Conservation (phyloP, 2,113 vertebrate genomes). For the Scopus umbretta region DNA sequence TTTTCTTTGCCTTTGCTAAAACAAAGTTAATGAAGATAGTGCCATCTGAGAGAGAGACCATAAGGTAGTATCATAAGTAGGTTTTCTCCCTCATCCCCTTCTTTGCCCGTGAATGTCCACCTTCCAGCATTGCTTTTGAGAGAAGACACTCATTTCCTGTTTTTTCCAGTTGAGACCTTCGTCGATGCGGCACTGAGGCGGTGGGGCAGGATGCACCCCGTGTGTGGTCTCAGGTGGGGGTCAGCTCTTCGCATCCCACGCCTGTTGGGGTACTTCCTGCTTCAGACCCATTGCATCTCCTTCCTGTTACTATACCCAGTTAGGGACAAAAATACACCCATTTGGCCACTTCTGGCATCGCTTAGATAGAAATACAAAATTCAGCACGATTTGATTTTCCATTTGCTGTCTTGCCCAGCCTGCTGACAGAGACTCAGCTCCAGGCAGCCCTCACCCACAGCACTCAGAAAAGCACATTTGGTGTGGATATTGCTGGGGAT, state of each 20-base stretch:
- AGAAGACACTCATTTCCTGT: background rate
- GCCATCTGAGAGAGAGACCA: background rate
- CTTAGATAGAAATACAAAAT: background rate
- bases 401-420: background rate
- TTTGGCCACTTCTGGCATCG: background rate
- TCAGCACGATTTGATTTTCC: background rate
- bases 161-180: background rate
- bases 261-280: background rate
- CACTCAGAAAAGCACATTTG: background rate
- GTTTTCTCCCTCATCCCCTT: background rate
- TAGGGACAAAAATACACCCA: background rate
- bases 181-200: fast-evolving
- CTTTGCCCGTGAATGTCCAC: background rate
- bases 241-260: background rate
- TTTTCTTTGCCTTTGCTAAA: background rate
- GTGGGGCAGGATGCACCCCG: background rate
- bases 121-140: background rate
- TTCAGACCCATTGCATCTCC: background rate
- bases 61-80: background rate
- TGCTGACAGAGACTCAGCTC: background rate
- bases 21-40: background rate
- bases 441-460: background rate
- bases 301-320: background rate
- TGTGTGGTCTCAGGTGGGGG: background rate
- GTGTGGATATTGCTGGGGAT: background rate